These are phyloP conservation scores for Phasianus colchicus DNA, from an alignment of 2,113 vertebrate species.

Conservation along the genomic window DNA sequence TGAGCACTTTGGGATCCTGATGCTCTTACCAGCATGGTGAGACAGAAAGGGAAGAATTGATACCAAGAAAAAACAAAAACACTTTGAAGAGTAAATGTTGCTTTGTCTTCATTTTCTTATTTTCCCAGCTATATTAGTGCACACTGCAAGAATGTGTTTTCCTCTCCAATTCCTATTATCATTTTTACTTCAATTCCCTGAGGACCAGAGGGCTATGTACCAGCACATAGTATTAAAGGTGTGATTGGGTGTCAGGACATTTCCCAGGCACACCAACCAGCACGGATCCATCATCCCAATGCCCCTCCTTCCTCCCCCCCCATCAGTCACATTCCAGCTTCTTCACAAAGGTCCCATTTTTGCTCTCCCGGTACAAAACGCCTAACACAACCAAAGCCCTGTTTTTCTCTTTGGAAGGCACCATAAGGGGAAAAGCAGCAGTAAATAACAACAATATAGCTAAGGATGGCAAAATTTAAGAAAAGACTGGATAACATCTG, in stretches of 20 bases:
- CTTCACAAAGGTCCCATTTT: neutral
- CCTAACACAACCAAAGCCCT: neutral
- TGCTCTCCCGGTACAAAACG: neutral
- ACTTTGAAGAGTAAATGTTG: neutral
- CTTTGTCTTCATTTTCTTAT: neutral
- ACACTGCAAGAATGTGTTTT: neutral
- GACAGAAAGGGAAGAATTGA: neutral
- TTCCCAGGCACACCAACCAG: neutral
- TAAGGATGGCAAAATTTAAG: neutral
- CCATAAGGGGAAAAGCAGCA: neutral
- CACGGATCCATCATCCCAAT: no score
- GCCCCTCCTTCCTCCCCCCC: neutral
- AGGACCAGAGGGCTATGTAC: neutral
- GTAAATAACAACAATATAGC: neutral
- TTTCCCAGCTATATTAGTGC: neutral
- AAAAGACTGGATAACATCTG: neutral
- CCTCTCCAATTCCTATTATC: neutral
- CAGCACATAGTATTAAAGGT: neutral
- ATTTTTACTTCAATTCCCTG: neutral
- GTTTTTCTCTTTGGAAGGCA: neutral
- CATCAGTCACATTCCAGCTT: neutral
- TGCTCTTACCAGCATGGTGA: neutral
- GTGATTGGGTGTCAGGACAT: neutral
- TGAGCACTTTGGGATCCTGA: neutral
- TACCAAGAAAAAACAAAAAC: no score